Evolutionary conservation across 2,797 vertebrate species (phyloP).

Genomic region (Microctenopoma steveboyesi): DNA sequence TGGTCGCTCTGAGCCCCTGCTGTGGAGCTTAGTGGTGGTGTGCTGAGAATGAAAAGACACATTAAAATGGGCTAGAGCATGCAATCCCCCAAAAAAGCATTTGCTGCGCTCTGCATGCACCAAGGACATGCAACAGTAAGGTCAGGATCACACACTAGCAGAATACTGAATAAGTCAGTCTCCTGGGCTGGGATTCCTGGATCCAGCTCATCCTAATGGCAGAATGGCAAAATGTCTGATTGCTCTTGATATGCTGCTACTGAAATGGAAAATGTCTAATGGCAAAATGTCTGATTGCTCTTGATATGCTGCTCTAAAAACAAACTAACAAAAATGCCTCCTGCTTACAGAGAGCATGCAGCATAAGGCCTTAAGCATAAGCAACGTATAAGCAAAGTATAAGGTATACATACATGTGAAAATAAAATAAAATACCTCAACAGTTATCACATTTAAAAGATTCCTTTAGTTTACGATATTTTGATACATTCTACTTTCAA

Average conservation of each 20-base stretch:
- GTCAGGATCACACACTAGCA: slow-evolving; percentile 77
- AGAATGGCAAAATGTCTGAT: slow-evolving; percentile 57
- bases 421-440: neutral
- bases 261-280: neutral
- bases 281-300: slow-evolving; percentile 58
- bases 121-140: slow-evolving; percentile 83
- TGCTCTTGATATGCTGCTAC: slow-evolving; percentile 43
- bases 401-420: neutral
- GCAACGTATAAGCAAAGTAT: neutral
- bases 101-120: slow-evolving; percentile 77
- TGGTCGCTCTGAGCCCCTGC: slow-evolving; percentile 68
- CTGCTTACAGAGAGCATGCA: slow-evolving; percentile 34
- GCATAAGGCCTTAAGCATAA: slow-evolving; percentile 20
- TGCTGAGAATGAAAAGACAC: slow-evolving; percentile 72
- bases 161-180: slow-evolving; percentile 77
- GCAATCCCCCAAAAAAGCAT: slow-evolving; percentile 77
- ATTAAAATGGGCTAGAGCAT: slow-evolving; percentile 79
- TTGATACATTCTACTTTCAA: neutral
- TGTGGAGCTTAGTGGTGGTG: slow-evolving; percentile 65
- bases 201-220: slow-evolving; percentile 45
- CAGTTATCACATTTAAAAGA: no score
- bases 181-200: slow-evolving; percentile 64
- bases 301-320: slow-evolving; percentile 35
- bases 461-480: no score
- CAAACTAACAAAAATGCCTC: no score